phyloP scores from a whole-genome alignment of 2,888 invertebrate genomes.

The Drosophila mayaguana region DNA sequence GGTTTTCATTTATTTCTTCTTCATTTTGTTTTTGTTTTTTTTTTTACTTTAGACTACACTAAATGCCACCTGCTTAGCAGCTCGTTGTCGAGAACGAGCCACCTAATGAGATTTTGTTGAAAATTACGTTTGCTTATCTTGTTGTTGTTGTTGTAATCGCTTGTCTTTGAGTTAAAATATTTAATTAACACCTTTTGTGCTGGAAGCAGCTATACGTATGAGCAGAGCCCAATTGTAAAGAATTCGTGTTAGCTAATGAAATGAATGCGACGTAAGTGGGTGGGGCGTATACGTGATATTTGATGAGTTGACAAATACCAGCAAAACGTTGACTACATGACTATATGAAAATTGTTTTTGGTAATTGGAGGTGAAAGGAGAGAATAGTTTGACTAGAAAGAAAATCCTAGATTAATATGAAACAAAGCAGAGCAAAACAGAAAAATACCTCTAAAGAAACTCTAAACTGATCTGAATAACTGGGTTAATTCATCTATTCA shows the following conservation, averaged over 20 bases:
- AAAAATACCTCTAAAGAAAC: too few relatives aligned
- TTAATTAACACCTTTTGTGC: conserved; percentile 68
- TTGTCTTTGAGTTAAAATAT: conserved; percentile 69
- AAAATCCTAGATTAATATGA: too few relatives aligned
- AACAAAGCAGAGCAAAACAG: too few relatives aligned
- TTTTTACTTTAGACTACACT: conserved; percentile 7
- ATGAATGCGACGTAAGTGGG: neutral
- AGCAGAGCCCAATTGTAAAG: neutral
- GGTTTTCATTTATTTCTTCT: conserved; percentile 7
- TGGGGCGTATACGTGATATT: conserved; percentile 32
- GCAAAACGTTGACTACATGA: neutral
- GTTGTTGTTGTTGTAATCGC: conserved; percentile 50
- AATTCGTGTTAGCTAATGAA: conserved; percentile 16
- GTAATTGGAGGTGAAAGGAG: neutral
- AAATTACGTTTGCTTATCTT: conserved; percentile 49
- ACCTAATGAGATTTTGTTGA: conserved; percentile 75
- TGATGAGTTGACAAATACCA: conserved; percentile 15
- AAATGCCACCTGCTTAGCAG: conserved; percentile 58
- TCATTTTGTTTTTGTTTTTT: neutral
- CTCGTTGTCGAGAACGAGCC: conserved; percentile 28
- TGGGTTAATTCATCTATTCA: neutral
- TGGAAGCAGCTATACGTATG: neutral
- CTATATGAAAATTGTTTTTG: neutral
- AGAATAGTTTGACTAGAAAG: neutral
- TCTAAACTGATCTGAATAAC: neutral